These are phyloP conservation scores for Cheirogaleus major DNA, from an alignment of 2,797 vertebrate genomes.

Conservation along the genomic window DNA sequence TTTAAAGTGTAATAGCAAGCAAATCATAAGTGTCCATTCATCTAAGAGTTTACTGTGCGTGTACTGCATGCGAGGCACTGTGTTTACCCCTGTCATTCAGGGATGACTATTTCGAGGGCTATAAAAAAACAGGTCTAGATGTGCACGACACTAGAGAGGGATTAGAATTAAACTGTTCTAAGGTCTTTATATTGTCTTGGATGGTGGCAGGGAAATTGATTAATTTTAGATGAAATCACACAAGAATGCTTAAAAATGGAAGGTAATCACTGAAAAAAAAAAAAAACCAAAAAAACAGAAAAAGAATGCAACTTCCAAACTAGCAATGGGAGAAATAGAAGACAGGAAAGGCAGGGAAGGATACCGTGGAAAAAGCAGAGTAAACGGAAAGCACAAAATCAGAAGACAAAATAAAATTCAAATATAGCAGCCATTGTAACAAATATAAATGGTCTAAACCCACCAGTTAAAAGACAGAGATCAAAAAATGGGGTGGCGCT, in stretches of 20 bases:
- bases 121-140: background rate
- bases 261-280: background rate
- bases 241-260: background rate
- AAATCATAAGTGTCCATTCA: background rate
- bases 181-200: background rate
- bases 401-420: background rate
- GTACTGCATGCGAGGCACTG: background rate
- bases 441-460: slow-evolving; percentile 45
- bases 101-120: background rate
- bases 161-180: background rate
- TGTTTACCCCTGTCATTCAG: background rate
- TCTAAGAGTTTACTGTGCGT: background rate
- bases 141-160: background rate
- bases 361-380: background rate
- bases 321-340: background rate
- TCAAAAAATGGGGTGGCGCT: background rate
- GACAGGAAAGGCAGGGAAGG: background rate
- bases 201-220: background rate
- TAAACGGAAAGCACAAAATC: background rate
- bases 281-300: background rate
- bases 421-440: background rate
- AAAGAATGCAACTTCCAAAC: background rate
- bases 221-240: background rate
- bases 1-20: background rate
- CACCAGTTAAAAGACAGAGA: background rate